Evolutionary conservation across 2,888 invertebrate genomes (phyloP).

Genomic region (Ormia ochracea): DNA sequence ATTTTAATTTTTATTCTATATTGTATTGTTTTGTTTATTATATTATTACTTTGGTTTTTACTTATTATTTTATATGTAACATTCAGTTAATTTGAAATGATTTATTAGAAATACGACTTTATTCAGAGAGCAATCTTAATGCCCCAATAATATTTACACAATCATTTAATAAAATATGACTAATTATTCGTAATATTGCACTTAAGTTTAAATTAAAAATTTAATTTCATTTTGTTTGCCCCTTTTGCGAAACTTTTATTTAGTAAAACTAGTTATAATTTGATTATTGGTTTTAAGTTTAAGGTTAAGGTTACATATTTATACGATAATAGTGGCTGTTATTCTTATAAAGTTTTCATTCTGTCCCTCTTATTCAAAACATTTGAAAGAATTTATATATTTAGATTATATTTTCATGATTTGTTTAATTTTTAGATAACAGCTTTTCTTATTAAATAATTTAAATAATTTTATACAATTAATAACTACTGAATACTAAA

Average conservation of each 20-base stretch:
- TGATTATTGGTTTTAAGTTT: slow-evolving; percentile 5
- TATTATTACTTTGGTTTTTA: background rate
- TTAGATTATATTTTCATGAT: background rate
- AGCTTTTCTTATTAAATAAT: background rate
- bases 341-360: background rate
- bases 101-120: slow-evolving; percentile 39
- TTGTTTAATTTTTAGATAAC: slow-evolving; percentile 5
- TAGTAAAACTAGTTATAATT: slow-evolving; percentile 40
- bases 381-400: slow-evolving; percentile 15
- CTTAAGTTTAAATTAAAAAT: slow-evolving; percentile 51
- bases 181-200: slow-evolving; percentile 59
- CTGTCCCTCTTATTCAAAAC: slow-evolving; percentile 31
- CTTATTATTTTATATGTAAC: slow-evolving; percentile 46
- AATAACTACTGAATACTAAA: slow-evolving; percentile 58
- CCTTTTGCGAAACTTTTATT: background rate
- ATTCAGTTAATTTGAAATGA: slow-evolving; percentile 59
- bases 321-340: slow-evolving; percentile 38
- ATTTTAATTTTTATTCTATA: background rate
- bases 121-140: background rate
- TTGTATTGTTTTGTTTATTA: background rate
- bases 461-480: slow-evolving; percentile 29
- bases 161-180: slow-evolving; percentile 45
- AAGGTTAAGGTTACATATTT: background rate
- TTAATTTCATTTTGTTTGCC: background rate
- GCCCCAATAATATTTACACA: slow-evolving; percentile 45